Conservation (phyloP, 2,888 invertebrate species). For the Ichneumon xanthorius region DNA sequence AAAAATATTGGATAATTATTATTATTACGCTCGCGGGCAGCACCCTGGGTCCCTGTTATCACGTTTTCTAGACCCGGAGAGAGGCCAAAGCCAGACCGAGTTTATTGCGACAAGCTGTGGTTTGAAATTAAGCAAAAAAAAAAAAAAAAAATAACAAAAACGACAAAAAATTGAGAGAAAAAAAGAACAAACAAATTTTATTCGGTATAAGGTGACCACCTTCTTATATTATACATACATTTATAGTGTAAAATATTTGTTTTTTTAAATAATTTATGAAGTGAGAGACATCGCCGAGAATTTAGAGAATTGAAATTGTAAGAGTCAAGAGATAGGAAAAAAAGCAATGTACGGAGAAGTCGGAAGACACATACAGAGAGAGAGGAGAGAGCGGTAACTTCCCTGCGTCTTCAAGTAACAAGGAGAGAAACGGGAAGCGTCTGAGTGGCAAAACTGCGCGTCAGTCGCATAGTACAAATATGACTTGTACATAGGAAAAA, state of each 20-base stretch:
- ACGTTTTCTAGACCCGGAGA: conserved; percentile 78
- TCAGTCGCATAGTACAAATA: conserved; percentile 84
- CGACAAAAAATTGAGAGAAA: conserved; percentile 44
- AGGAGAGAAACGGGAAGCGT: conserved; percentile 77
- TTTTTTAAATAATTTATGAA: conserved; percentile 82
- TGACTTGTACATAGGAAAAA: conserved; percentile 84
- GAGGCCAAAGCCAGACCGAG: conserved; percentile 70
- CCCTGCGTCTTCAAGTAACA: conserved; percentile 62
- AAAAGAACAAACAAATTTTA: conserved; percentile 76
- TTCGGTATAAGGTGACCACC: conserved; percentile 79
- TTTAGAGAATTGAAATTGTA: conserved; percentile 76
- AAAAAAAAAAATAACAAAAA: conserved; percentile 24
- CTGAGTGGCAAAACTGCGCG: conserved; percentile 77
- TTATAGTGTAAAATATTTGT: conserved; percentile 81
- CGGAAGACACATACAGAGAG: background rate
- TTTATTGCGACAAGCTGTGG: conserved; percentile 70
- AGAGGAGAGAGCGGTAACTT: conserved; percentile 65
- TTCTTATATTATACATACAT: conserved; percentile 80
- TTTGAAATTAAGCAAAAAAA: conserved; percentile 55
- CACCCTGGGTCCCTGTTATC: conserved; percentile 81
- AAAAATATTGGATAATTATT: conserved; percentile 71
- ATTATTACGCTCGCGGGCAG: conserved; percentile 51
- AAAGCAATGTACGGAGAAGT: conserved; percentile 33
- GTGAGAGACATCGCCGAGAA: conserved; percentile 77
- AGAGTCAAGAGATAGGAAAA: conserved; percentile 46